Base-by-base conservation (phyloP, 2,888 invertebrate genomes). In the Tiliacea citrago region DNA sequence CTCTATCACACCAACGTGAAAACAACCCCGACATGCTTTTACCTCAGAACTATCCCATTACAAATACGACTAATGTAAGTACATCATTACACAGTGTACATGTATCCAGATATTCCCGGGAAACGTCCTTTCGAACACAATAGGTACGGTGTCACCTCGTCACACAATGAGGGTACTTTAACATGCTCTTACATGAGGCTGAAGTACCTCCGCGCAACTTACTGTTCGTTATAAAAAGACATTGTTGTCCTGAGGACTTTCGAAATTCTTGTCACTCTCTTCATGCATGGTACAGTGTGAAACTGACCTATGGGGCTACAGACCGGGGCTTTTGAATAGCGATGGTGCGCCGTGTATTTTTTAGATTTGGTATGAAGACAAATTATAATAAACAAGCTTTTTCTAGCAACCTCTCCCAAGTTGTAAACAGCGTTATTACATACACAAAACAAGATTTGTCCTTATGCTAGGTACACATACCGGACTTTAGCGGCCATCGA, bases 191-290 rank as follows among this genome's bases (percentile, higher is more conserved):
- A 83, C 84, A 87, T 82, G 78, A 86, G 86, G 86, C 84, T 85
- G 83, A 78, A 84, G 84, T 72, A 81, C 81, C 85, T 84, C 70
- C 77, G 83, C 82, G 86, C 85, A 91, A 89, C 84, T 88, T 88
- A 88, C 86, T 77, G 81, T 87, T 85, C 88, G 83, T 87, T 82
- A 87, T 88, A 91, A 91, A 92, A 93, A 91, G 88, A 90, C 91
- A 91, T 92, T 93, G 92, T 90, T 86, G 81, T 82, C 76, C 66
- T 76, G 70, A 83, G 83, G 62, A 86, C 83, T 83, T 86, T 79
- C 49, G 68, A 81, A 80, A 79, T 60, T 71, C 75, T 72, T 77
- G 83, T 62, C 78, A 80, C 66, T 57, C 75, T 79, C 68, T 74
- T 70, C 53, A 47, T 63, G 74, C 45, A 70, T 62, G 70, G 65